Evolutionary conservation across 2,797 vertebrate genomes (phyloP).

Genomic region (Pelobates cultripes): DNA sequence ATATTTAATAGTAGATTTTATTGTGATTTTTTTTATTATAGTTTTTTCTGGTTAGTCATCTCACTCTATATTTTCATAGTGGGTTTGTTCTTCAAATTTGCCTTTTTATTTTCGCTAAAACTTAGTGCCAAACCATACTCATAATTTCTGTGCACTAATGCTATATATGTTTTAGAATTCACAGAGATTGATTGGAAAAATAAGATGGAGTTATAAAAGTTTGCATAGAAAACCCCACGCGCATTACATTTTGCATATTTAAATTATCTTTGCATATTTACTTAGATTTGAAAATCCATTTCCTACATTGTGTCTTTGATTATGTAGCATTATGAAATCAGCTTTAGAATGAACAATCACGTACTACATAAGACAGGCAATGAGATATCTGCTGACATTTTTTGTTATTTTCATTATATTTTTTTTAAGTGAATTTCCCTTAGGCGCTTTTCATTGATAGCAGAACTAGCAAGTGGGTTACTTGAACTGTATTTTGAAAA

Average conservation of each 20-base stretch:
- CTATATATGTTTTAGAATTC: too few relatives aligned
- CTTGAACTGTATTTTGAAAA: constrained; percentile 42
- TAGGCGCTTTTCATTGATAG: constrained; percentile 37
- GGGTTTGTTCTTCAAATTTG: too few relatives aligned
- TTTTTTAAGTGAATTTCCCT: constrained; percentile 41
- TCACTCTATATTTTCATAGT: too few relatives aligned
- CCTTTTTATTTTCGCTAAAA: too few relatives aligned
- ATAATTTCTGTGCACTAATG: too few relatives aligned
- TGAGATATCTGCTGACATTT: constrained; percentile 26
- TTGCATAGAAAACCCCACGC: too few relatives aligned
- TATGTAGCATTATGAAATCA: not conserved
- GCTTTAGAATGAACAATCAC: constrained; percentile 6
- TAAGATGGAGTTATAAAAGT: too few relatives aligned
- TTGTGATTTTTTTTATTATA: too few relatives aligned
- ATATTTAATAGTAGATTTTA: too few relatives aligned
- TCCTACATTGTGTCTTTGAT: not conserved
- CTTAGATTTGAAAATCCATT: not conserved
- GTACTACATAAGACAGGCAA: constrained; percentile 5
- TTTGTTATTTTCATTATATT: constrained; percentile 39
- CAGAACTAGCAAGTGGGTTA: constrained; percentile 39
- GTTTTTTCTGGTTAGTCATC: too few relatives aligned
- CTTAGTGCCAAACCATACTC: too few relatives aligned
- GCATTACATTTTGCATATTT: not conserved
- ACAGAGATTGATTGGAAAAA: too few relatives aligned
- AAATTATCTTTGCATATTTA: not conserved